Evolutionary conservation across 2,113 vertebrate species (phyloP).

Genomic region (Dasyprocta punctata): DNA sequence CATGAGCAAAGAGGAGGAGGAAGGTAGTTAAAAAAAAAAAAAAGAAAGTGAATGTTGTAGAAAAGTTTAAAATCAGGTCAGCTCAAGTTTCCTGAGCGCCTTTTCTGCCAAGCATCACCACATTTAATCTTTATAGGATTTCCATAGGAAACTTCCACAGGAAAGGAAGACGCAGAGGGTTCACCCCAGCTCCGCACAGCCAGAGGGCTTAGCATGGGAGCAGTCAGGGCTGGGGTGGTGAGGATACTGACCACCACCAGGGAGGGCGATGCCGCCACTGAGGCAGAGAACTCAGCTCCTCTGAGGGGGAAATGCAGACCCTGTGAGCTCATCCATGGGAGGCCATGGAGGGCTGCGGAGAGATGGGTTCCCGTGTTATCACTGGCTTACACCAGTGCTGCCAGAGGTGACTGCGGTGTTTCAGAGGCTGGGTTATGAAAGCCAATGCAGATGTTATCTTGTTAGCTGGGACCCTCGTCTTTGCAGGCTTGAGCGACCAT

Average conservation of each 20-base stretch:
- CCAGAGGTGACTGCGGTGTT: not conserved
- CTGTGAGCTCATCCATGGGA: not conserved
- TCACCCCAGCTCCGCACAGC: not conserved
- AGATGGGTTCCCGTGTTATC: not conserved
- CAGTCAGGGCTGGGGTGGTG: not conserved
- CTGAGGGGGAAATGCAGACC: not conserved
- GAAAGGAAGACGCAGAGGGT: not conserved
- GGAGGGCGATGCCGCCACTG: not conserved
- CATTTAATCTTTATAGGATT: constrained; percentile 17
- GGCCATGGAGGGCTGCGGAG: not conserved
- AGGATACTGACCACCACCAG: not conserved
- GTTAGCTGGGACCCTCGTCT: not conserved
- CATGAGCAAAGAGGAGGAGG: not conserved
- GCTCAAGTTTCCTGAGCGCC: not conserved
- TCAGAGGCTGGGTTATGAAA: not conserved
- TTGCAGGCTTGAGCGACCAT: not conserved
- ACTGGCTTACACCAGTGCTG: not conserved
- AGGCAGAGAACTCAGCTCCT: not conserved
- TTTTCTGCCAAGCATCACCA: not conserved
- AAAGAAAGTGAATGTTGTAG: not conserved
- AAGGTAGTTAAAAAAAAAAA: not conserved
- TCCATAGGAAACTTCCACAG: constrained; percentile 4
- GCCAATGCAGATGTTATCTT: not conserved
- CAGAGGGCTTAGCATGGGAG: not conserved
- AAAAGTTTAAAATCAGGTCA: not conserved